Evolutionary conservation across 2,888 invertebrate genomes (phyloP).

Genomic region (Stramonita haemastoma): DNA sequence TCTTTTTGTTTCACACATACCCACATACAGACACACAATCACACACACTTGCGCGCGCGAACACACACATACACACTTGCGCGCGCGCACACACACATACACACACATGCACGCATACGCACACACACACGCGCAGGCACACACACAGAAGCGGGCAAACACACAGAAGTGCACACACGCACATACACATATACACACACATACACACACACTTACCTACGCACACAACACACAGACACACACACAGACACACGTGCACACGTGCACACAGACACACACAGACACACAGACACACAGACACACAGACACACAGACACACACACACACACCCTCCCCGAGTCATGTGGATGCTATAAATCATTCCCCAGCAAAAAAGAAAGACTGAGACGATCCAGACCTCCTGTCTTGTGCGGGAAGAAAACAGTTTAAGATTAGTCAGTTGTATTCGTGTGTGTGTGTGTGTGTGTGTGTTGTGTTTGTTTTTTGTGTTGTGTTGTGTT

Average conservation of each 20-base stretch:
- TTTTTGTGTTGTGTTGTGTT: no score
- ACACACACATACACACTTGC: not conserved
- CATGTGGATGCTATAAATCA: not conserved
- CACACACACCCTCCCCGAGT: not conserved
- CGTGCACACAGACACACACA: no score
- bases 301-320: not conserved
- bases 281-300: not conserved
- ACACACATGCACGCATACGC: not conserved
- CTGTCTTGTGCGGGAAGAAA: no score
- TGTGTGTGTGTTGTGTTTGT: no score
- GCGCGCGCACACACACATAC: not conserved
- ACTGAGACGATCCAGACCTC: no score
- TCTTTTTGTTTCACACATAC: not conserved
- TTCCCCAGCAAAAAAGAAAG: no score
- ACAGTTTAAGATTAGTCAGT: no score
- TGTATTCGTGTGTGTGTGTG: no score
- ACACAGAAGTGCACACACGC: not conserved
- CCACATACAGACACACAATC: not conserved
- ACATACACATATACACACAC: not conserved
- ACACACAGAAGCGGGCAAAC: not conserved
- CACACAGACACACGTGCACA: not conserved
- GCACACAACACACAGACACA: constrained; percentile 6
- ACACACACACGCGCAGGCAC: not conserved
- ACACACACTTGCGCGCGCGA: not conserved
- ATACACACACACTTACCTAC: not conserved